These are phyloP conservation scores for Cephus sareptanus DNA, from an alignment of 2,888 invertebrate species.

Conservation along the genomic window DNA sequence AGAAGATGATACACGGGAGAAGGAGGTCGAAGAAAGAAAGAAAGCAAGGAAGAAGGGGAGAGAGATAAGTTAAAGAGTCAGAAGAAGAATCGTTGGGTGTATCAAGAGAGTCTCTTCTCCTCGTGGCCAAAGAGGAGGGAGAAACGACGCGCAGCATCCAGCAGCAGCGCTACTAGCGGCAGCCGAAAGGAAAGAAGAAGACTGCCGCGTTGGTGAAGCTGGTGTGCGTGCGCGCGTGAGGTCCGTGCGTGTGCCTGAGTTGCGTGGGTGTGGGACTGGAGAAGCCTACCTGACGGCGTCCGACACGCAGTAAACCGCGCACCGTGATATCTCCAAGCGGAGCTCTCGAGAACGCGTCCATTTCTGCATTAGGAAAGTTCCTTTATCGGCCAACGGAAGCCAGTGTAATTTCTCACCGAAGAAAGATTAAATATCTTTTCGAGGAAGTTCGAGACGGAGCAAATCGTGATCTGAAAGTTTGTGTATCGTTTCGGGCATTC, in stretches of 20 bases:
- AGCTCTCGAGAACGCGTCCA: neutral
- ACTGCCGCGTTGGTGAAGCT: conserved; percentile 31
- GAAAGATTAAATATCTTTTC: neutral
- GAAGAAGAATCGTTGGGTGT: conserved; percentile 6
- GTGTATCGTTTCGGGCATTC: neutral
- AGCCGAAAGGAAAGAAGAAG: conserved; percentile 54
- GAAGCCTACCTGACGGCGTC: conserved; percentile 65
- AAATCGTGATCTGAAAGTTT: neutral
- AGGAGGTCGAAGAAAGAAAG: conserved; percentile 16
- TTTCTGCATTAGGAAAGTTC: neutral
- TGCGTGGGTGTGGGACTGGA: conserved; percentile 58
- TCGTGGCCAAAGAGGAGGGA: conserved; percentile 30
- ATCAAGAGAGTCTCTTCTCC: conserved; percentile 16
- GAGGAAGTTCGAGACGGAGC: neutral
- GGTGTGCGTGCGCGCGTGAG: conserved; percentile 43
- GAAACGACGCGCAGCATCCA: conserved; percentile 60
- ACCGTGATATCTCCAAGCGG: neutral
- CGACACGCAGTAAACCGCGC: conserved; percentile 61
- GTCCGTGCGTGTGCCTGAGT: conserved; percentile 25
- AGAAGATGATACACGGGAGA: conserved; percentile 31
- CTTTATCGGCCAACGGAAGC: neutral
- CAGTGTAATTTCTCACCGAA: neutral
- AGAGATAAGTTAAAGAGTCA: conserved; percentile 10
- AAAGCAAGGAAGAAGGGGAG: conserved; percentile 20
- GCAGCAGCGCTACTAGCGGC: conserved; percentile 65